Evolutionary conservation across 2,888 invertebrate genomes (phyloP), one percentile per base, ranked within the genome.

Genomic region (Nymphalis c-album): DNA sequence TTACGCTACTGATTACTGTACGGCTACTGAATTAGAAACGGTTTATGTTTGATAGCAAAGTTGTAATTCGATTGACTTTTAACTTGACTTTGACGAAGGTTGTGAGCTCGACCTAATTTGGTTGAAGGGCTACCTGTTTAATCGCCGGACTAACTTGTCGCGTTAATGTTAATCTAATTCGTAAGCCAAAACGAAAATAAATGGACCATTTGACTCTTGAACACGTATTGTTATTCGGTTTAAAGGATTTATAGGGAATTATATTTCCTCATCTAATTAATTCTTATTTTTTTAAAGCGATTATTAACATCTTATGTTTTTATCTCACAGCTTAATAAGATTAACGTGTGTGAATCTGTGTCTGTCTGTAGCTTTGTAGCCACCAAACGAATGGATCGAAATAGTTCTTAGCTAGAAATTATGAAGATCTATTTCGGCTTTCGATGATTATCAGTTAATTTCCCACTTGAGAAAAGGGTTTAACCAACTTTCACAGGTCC

Each of bases 1-100:
- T 40, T 40, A 13, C n/a, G n/a, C n/a, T n/a, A n/a, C n/a, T n/a
- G n/a, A n/a, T n/a, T n/a, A n/a, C n/a, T n/a, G 13, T 40, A 40
- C 13, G 13, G 40, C 13, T 40, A 48, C 13, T 8, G 13, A 48
- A 31, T 7, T n/a, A 26, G 18, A 31, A 35, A 16, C 22, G 13
- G 20, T 51, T 20, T 22, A 51, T 13, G 22, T 51, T 51, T 51
- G 22, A 51, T 51, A 16, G 10, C 47, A 62, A 68, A 69, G 57
- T 65, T 68, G 65, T 72, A 61, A 71, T 73, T 70, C 70, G 63
- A 75, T 73, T 73, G 72, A 72, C 72, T 73, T 65, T 67, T 69
- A 71, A 73, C 69, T 71, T 69, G 72, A 71, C 67, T 71, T 73
- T 74, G 74, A 74, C 69, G 69, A 68, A 73, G 74, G 74, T 74